These are phyloP conservation scores for Tetragonula clypearis DNA, from an alignment of 1,140 invertebrate species.

Conservation along the genomic window DNA sequence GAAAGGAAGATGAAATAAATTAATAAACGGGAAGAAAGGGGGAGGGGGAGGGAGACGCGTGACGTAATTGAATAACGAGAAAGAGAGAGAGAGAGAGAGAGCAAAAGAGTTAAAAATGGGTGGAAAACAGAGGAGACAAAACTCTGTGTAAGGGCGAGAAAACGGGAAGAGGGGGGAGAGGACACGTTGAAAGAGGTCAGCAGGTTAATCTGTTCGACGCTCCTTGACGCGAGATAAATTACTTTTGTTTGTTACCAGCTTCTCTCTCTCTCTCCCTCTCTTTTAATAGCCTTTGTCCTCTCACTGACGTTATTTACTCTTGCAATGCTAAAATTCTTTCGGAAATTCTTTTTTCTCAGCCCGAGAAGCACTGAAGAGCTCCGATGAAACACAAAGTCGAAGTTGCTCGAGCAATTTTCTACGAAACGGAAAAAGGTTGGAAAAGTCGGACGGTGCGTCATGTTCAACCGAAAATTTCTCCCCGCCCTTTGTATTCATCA, in stretches of 20 bases:
- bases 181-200: slow-evolving; percentile 10
- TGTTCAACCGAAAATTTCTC: background rate
- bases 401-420: too few relatives aligned
- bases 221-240: slow-evolving; percentile 12
- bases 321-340: too few relatives aligned
- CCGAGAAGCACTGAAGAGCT: too few relatives aligned
- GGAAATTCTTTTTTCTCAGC: too few relatives aligned
- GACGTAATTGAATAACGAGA: background rate
- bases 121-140: background rate
- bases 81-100: background rate
- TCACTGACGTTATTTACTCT: background rate
- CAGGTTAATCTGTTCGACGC: slow-evolving; percentile 12
- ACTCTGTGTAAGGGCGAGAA: background rate
- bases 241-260: slow-evolving; percentile 21
- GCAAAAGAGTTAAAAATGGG: background rate
- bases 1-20: too few relatives aligned
- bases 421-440: too few relatives aligned
- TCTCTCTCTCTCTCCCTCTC: too few relatives aligned
- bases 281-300: background rate
- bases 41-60: too few relatives aligned
- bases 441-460: background rate
- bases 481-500: background rate
- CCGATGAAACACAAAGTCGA: too few relatives aligned
- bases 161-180: too few relatives aligned
- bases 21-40: too few relatives aligned